Percentiles rank a stretch among this genome's conserved stretches.
Evolutionary conservation across 2,888 invertebrate genomes (phyloP).

Genomic region (Linyphia triangularis): DNA sequence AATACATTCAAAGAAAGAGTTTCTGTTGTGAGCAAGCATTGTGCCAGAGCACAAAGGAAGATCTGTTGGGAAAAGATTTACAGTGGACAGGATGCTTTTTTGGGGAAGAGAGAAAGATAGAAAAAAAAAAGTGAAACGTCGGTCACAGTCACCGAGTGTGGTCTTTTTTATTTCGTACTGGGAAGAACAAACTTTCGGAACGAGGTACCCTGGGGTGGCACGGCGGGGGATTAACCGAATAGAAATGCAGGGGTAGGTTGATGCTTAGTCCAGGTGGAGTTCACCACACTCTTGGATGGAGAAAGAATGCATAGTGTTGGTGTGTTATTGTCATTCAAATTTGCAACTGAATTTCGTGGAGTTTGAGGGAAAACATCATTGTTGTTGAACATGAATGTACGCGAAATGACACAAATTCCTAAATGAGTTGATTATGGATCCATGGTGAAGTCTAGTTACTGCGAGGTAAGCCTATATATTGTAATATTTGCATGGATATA

Average conservation of each 20-base stretch:
- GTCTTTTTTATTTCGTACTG: constrained; percentile 18
- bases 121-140: background rate
- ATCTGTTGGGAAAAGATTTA: constrained; percentile 43
- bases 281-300: constrained; percentile 16
- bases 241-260: constrained; percentile 30
- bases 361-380: background rate
- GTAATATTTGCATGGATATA: too few relatives aligned
- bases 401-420: too few relatives aligned
- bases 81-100: background rate
- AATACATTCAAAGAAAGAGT: background rate
- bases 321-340: background rate
- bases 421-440: too few relatives aligned
- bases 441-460: too few relatives aligned
- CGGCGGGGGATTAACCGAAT: constrained; percentile 56
- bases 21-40: background rate
- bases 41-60: constrained; percentile 5
- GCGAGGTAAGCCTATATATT: too few relatives aligned
- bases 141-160: constrained; percentile 25
- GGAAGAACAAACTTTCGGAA: constrained; percentile 38
- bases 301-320: background rate
- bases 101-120: background rate
- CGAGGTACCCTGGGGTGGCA: constrained; percentile 12
- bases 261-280: constrained; percentile 34
- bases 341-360: background rate
- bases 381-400: background rate